These are phyloP conservation scores for Acanthopleura granulata DNA, from an alignment of 2,888 invertebrate species.

Conservation along the genomic window DNA sequence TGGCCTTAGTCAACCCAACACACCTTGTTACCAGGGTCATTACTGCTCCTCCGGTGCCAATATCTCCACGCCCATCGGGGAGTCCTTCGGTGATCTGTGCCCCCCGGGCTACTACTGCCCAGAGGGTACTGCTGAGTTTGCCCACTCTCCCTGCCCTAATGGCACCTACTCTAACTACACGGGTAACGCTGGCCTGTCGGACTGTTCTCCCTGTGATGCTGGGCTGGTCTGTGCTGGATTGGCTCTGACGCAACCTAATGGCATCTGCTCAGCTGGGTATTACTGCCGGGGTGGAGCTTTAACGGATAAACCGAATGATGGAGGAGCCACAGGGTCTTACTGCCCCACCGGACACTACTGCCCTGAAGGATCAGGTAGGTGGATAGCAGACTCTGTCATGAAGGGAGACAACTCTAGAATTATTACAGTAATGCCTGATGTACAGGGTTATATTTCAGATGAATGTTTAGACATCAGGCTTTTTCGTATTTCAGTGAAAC, in stretches of 20 bases:
- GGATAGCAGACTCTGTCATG: too few relatives aligned
- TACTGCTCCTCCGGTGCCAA: conserved; percentile 56
- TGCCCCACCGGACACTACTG: conserved; percentile 63
- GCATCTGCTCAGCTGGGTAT: conserved; percentile 61
- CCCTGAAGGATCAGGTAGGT: conserved; percentile 57
- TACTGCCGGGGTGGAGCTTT: conserved; percentile 59
- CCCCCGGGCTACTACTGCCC: conserved; percentile 65
- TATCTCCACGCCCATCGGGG: conserved; percentile 41
- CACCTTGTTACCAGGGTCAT: conserved; percentile 56
- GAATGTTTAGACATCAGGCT: too few relatives aligned
- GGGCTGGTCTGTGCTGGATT: conserved; percentile 58
- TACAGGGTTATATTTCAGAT: too few relatives aligned
- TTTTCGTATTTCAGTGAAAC: too few relatives aligned
- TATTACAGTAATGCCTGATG: too few relatives aligned
- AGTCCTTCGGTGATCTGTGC: conserved; percentile 56
- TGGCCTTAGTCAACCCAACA: conserved; percentile 51
- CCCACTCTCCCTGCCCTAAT: conserved; percentile 56
- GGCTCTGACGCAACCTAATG: conserved; percentile 58
- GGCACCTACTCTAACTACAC: conserved; percentile 65
- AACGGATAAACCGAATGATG: conserved; percentile 61
- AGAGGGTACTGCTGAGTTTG: conserved; percentile 52
- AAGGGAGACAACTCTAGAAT: too few relatives aligned
- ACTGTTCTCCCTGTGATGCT: conserved; percentile 62
- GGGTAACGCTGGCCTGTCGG: conserved; percentile 43
- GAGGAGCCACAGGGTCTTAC: conserved; percentile 61